A percentile compares a stretch with the other conserved stretches of the same genome.
Conservation (phyloP, 92 coral and sea anemone genomes). For the Plumapathes pennacea region DNA sequence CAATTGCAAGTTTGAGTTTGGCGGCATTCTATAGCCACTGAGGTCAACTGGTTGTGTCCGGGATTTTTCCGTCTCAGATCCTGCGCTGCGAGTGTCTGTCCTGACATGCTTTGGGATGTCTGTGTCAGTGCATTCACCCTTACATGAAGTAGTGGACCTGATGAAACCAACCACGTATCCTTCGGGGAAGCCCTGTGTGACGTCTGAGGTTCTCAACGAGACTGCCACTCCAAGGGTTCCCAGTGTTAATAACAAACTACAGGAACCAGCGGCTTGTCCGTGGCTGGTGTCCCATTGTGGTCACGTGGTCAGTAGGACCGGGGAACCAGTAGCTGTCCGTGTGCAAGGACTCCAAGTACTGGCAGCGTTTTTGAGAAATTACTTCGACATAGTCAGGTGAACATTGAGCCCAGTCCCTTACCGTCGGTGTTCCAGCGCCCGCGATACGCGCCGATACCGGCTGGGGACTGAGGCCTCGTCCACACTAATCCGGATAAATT, state of each 20-base stretch:
- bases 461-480: too few relatives aligned
- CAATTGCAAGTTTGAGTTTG: too few relatives aligned
- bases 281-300: slow-evolving; percentile 66
- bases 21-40: too few relatives aligned
- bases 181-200: too few relatives aligned
- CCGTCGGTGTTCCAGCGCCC: too few relatives aligned
- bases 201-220: too few relatives aligned
- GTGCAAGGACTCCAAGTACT: slow-evolving; percentile 84
- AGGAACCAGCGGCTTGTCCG: slow-evolving; percentile 35
- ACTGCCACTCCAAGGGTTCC: too few relatives aligned
- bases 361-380: slow-evolving; percentile 83
- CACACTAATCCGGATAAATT: too few relatives aligned
- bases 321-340: slow-evolving; percentile 62
- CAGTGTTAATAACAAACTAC: too few relatives aligned
- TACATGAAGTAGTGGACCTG: slow-evolving; percentile 66
- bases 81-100: slow-evolving; percentile 61
- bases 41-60: too few relatives aligned
- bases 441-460: too few relatives aligned
- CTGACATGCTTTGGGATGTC: slow-evolving; percentile 87
- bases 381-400: slow-evolving; percentile 72
- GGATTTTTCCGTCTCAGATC: too few relatives aligned
- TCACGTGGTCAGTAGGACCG: slow-evolving; percentile 29
- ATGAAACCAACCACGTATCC: slow-evolving; percentile 51
- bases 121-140: slow-evolving; percentile 86
- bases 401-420: neutral